These are phyloP conservation scores for Oxygymnocypris stewartii DNA, from an alignment of 2,113 vertebrate genomes.

Conservation along the genomic window DNA sequence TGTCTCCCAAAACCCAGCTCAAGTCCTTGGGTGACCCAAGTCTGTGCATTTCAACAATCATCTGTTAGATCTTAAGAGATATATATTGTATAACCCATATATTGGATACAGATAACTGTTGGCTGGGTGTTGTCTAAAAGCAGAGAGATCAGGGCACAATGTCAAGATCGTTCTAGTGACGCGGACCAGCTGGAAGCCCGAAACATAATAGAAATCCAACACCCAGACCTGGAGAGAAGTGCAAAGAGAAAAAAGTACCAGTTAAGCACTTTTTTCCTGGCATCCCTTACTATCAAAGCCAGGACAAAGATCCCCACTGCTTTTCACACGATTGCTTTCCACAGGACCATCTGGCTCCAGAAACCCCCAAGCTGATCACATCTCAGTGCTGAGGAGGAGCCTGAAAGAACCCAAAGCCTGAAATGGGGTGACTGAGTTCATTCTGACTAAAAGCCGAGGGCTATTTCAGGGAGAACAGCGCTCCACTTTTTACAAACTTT, in stretches of 20 bases:
- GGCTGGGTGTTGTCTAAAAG: slow-evolving; percentile 31
- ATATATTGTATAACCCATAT: not conserved
- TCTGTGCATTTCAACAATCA: slow-evolving; percentile 22
- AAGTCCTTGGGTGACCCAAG: slow-evolving; percentile 47
- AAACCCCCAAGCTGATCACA: slow-evolving; percentile 40
- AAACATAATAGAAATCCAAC: slow-evolving; percentile 41
- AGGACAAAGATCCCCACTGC: slow-evolving; percentile 44
- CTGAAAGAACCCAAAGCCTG: slow-evolving; percentile 41
- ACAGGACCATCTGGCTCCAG: slow-evolving; percentile 50
- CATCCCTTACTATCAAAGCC: slow-evolving; percentile 48
- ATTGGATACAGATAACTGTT: slow-evolving; percentile 35
- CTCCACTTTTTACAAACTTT: not conserved
- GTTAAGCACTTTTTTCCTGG: slow-evolving; percentile 49
- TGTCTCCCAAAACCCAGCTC: slow-evolving; percentile 17
- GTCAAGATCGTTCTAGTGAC: slow-evolving; percentile 36
- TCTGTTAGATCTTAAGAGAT: slow-evolving; percentile 30
- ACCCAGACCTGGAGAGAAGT: slow-evolving; percentile 40
- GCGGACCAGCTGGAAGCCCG: slow-evolving; percentile 54
- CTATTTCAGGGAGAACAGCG: not conserved
- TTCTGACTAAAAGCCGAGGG: not conserved
- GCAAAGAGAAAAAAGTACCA: slow-evolving; percentile 36
- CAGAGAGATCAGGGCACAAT: slow-evolving; percentile 38
- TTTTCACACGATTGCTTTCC: slow-evolving; percentile 52
- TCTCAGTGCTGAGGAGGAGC: slow-evolving; percentile 23
- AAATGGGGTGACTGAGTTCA: slow-evolving; percentile 47